These are phyloP conservation scores for Adelognathus sp. DNA, from an alignment of 2,888 invertebrate genomes.

Conservation along the genomic window DNA sequence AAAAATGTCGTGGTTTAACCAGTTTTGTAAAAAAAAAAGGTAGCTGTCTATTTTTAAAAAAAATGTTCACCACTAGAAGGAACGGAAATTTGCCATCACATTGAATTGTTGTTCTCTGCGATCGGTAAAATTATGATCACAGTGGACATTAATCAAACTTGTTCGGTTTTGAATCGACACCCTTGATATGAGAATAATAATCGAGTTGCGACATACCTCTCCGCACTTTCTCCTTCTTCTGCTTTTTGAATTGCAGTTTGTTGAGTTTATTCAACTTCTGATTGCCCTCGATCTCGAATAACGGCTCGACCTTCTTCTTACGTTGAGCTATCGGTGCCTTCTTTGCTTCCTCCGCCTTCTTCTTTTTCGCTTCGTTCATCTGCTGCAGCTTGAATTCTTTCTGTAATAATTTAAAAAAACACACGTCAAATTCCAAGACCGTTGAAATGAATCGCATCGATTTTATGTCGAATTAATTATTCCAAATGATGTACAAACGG, in stretches of 20 bases:
- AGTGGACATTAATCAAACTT: neutral
- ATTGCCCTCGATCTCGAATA: slow-evolving; percentile 88
- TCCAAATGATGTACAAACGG: neutral
- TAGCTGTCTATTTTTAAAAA: too few species aligned
- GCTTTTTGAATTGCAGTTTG: slow-evolving; percentile 86
- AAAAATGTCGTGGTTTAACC: too few species aligned
- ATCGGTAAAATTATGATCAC: neutral
- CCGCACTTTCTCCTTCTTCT: slow-evolving; percentile 83
- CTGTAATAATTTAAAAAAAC: slow-evolving; percentile 20
- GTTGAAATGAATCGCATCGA: neutral
- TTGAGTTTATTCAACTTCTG: slow-evolving; percentile 84
- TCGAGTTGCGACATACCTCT: slow-evolving; percentile 1
- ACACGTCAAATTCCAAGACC: neutral
- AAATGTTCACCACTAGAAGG: too few species aligned
- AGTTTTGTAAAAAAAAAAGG: too few species aligned
- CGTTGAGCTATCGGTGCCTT: slow-evolving; percentile 66
- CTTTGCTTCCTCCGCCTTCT: slow-evolving; percentile 75
- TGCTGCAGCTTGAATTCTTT: slow-evolving; percentile 72
- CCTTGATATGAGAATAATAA: slow-evolving; percentile 7
- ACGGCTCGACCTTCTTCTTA: slow-evolving; percentile 84
- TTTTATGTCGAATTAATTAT: neutral
- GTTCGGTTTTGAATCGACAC: neutral
- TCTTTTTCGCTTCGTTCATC: slow-evolving; percentile 73
- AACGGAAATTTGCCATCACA: too few species aligned
- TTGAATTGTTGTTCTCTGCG: too few species aligned